Conservation (phyloP, 2,797 vertebrate genomes). For the Saxicola maurus region DNA sequence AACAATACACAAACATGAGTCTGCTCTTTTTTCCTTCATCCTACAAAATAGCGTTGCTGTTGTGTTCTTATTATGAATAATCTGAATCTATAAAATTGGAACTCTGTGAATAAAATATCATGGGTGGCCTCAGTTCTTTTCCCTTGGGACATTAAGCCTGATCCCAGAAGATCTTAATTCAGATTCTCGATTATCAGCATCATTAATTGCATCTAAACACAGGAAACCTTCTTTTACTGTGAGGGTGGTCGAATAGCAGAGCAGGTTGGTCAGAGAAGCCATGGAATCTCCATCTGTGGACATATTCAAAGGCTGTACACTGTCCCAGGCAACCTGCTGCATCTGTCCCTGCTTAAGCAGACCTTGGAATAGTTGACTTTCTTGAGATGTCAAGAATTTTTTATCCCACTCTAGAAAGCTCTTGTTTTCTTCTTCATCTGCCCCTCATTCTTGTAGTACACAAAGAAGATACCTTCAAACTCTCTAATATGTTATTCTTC, state of each 20-base stretch:
- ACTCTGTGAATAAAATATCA: background rate
- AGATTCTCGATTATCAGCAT: background rate
- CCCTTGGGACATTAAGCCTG: background rate
- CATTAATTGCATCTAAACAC: background rate
- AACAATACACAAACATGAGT: background rate
- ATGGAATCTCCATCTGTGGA: background rate
- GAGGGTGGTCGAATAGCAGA: background rate
- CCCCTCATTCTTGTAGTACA: background rate
- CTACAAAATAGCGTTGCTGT: background rate
- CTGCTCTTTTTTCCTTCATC: background rate
- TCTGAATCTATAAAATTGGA: background rate
- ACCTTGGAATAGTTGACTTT: background rate
- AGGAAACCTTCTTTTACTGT: background rate
- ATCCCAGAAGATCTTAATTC: background rate
- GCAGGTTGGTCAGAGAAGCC: background rate
- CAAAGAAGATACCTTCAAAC: constrained; percentile 3
- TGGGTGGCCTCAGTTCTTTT: background rate
- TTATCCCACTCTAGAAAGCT: background rate
- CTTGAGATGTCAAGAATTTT: background rate
- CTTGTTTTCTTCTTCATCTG: constrained; percentile 33
- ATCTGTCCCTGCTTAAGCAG: background rate
- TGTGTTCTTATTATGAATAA: background rate
- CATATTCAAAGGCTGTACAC: background rate
- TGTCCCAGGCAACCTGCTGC: too few species aligned
- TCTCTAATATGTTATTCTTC: background rate